Evolutionary conservation across 2,113 vertebrate species (phyloP).

Genomic region (Salvelinus namaycush): DNA sequence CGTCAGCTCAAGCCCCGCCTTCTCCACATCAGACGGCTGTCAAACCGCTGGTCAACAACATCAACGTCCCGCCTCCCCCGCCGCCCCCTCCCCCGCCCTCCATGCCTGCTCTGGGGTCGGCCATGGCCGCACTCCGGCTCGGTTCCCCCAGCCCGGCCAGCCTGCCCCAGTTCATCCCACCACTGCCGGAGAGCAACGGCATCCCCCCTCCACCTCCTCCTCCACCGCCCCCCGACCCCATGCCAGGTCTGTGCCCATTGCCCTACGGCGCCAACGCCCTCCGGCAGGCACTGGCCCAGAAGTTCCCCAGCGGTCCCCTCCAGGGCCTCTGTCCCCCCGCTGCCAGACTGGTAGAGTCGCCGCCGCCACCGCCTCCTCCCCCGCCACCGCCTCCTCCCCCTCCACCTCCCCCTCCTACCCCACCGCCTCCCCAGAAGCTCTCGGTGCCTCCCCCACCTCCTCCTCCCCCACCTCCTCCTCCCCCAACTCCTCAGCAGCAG

Average conservation of each 20-base stretch:
- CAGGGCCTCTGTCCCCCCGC: conserved; percentile 54
- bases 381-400: conserved; percentile 48
- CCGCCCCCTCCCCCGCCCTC: conserved; percentile 73
- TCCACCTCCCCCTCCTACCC: conserved; percentile 39
- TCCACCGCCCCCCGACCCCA: conserved; percentile 37
- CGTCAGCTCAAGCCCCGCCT: neutral
- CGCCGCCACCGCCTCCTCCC: conserved; percentile 52
- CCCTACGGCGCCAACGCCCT: conserved; percentile 40
- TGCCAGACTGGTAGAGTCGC: conserved; percentile 58
- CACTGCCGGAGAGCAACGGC: conserved; percentile 60
- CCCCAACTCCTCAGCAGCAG: conserved; percentile 49
- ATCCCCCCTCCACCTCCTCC: conserved; percentile 69
- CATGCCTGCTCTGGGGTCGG: conserved; percentile 79
- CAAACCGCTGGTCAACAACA: conserved; percentile 75
- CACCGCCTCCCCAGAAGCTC: conserved; percentile 54
- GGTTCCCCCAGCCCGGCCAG: conserved; percentile 69
- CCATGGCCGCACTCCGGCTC: conserved; percentile 82
- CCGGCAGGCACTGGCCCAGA: conserved; percentile 64
- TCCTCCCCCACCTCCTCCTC: conserved; percentile 41
- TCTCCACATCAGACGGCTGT: conserved; percentile 29
- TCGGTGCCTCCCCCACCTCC: conserved; percentile 22
- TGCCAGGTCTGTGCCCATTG: conserved; percentile 11
- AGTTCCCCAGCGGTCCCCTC: conserved; percentile 79
- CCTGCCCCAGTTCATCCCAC: conserved; percentile 70
- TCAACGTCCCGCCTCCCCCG: conserved; percentile 65